Conservation (phyloP, 2,113 vertebrate genomes). For the Ia io region DNA sequence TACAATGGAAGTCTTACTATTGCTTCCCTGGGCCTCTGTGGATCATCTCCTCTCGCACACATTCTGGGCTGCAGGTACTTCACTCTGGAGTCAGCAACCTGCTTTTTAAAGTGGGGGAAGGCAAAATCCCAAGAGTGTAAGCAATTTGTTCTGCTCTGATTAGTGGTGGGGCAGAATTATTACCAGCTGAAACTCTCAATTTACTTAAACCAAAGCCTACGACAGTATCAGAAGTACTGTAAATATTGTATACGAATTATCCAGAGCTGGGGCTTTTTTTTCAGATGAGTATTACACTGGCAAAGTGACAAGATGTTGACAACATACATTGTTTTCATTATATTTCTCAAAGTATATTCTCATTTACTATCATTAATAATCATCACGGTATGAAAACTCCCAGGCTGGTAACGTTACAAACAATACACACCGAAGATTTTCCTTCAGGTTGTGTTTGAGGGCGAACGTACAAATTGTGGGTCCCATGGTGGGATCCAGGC, state of each 20-base stretch:
- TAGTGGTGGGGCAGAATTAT: not conserved
- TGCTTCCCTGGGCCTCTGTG: not conserved
- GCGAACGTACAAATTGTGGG: not conserved
- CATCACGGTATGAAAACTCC: not conserved
- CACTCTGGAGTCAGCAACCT: not conserved
- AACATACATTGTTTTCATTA: not conserved
- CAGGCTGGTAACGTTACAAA: not conserved
- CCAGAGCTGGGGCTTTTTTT: not conserved
- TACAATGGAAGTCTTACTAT: not conserved
- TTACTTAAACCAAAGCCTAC: not conserved
- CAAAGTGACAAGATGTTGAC: conserved; percentile 9
- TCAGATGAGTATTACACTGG: not conserved
- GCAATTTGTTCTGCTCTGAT: conserved; percentile 8
- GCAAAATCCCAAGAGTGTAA: not conserved
- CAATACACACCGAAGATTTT: not conserved
- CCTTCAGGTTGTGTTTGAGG: not conserved
- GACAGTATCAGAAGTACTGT: not conserved
- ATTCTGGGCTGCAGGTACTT: not conserved
- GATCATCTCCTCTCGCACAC: not conserved
- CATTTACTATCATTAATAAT: not conserved
- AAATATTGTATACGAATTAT: not conserved
- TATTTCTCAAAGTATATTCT: not conserved
- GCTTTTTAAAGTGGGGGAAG: not conserved
- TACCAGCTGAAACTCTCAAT: not conserved
- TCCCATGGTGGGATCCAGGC: not conserved